Evolutionary conservation across 2,888 invertebrate genomes (phyloP).

Genomic region (Sinotaia quadrata): DNA sequence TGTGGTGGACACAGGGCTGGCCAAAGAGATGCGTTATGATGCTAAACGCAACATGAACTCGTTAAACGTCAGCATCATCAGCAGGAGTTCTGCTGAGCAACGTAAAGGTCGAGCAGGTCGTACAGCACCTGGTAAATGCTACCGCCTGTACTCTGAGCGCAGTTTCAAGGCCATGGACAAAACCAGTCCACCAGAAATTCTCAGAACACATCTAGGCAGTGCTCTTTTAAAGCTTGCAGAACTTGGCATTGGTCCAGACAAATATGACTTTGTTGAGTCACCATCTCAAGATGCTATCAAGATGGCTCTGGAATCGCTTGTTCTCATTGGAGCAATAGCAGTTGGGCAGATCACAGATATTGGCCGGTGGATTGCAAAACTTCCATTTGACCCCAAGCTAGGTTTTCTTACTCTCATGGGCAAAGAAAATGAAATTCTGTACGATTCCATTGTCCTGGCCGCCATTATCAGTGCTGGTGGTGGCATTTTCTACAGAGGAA

Average conservation of each 20-base stretch:
- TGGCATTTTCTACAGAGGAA: conserved; percentile 65
- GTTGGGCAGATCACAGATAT: conserved; percentile 57
- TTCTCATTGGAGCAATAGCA: conserved; percentile 58
- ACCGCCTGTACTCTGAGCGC: conserved; percentile 66
- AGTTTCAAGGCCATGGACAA: conserved; percentile 61
- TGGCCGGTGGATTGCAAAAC: conserved; percentile 62
- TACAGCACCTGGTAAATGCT: conserved; percentile 69
- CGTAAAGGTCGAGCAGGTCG: conserved; percentile 72
- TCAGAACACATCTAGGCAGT: conserved; percentile 61
- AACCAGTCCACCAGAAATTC: conserved; percentile 67
- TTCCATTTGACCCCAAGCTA: conserved; percentile 66
- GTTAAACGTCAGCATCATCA: conserved; percentile 57
- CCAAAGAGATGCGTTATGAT: conserved; percentile 69
- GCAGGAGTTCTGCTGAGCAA: conserved; percentile 71
- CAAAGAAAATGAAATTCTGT: conserved; percentile 46
- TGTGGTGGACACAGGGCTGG: conserved; percentile 71
- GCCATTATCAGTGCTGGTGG: conserved; percentile 57
- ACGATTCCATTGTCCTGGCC: conserved; percentile 62
- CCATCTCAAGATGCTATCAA: conserved; percentile 55
- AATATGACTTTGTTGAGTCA: conserved; percentile 69
- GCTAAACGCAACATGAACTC: conserved; percentile 60
- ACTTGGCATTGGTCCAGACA: conserved; percentile 59
- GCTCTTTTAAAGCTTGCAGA: conserved; percentile 65
- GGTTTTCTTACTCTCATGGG: conserved; percentile 55
- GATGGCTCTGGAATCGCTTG: conserved; percentile 55